Evolutionary conservation across 2,113 vertebrate species (phyloP), one percentile per base, ranked within the genome.

Genomic region (Cephalopterus ornatus): DNA sequence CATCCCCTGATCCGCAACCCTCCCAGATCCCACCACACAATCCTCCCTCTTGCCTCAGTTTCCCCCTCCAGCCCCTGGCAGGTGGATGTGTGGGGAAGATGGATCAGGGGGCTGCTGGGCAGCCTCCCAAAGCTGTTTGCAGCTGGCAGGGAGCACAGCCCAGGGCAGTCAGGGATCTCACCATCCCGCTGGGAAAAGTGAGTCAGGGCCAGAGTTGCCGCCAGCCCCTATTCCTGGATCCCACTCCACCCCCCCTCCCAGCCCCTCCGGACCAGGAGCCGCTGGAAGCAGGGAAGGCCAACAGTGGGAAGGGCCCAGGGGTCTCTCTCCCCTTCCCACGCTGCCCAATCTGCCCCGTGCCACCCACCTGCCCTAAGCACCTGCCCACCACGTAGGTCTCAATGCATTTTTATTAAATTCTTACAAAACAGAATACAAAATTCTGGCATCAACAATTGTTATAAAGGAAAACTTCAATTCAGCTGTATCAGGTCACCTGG

Each of bases 401-500:
- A 98, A 98, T 97, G 98, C 97, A 97, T 99, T 99, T 97, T 97
- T 98, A 99, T 99, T 99, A 98, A 98, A 99, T 98, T 98, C 98
- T 99, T 98, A 99, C 96, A 99, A 99, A 99, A 99, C 98, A 98
- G 98, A 98, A 99, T 99, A 99, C 98, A 99, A 99, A 99, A 99
- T 98, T 98, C 98, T 98, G 98, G 98, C 98, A 97, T 98, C 97
- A 98, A 99, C 98, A 93, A 97, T 96, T 95, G 98, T 97, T 98
- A 97, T 94, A 94, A 97, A 97, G 97, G 97, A 97, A 97, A 98
- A 96, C 95, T 95, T 98, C 96, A 98, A 95, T 97, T 98, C 98
- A 98, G 99, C 98, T 98, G 98, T 97, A 98, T 98, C 98, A 98
- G 99, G 96, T 98, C 98, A 98, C 98, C 98, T 98, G 98, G 98